Conservation (phyloP, 1,140 invertebrate genomes). For the Leptopilina boulardi region DNA sequence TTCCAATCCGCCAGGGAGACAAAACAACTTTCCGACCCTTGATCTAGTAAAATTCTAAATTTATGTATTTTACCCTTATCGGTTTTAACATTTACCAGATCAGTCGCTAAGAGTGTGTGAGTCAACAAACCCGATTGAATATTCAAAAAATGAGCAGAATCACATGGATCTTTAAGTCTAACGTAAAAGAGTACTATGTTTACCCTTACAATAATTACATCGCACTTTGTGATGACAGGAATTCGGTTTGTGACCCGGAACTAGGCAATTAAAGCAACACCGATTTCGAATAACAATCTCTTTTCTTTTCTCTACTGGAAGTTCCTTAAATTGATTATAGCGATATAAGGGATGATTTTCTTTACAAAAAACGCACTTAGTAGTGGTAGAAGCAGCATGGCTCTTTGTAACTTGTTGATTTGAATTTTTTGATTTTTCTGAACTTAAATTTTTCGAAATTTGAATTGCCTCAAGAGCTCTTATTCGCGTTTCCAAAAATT, state of each 20-base stretch:
- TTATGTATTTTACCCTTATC: not conserved
- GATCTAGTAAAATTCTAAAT: not conserved
- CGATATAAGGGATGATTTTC: constrained; percentile 32
- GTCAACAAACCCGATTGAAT: not conserved
- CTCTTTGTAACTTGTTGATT: not conserved
- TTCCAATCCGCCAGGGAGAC: no score
- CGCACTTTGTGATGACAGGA: no score
- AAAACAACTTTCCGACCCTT: not conserved
- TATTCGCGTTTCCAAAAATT: no score
- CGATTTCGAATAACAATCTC: not conserved
- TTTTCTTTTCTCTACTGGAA: not conserved
- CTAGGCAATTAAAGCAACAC: constrained; percentile 34
- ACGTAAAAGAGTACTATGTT: not conserved
- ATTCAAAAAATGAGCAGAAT: not conserved
- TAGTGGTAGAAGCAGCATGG: not conserved
- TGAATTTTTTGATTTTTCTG: no score
- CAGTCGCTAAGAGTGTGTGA: not conserved
- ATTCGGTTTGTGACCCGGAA: not conserved
- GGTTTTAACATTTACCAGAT: not conserved
- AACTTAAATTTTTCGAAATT: no score
- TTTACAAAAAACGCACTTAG: not conserved
- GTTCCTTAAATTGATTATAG: constrained; percentile 1
- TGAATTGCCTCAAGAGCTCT: no score
- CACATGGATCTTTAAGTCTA: not conserved
- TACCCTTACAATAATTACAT: no score